These are phyloP conservation scores for Zosterops borbonicus DNA, from an alignment of 2,113 vertebrate species.

Conservation along the genomic window DNA sequence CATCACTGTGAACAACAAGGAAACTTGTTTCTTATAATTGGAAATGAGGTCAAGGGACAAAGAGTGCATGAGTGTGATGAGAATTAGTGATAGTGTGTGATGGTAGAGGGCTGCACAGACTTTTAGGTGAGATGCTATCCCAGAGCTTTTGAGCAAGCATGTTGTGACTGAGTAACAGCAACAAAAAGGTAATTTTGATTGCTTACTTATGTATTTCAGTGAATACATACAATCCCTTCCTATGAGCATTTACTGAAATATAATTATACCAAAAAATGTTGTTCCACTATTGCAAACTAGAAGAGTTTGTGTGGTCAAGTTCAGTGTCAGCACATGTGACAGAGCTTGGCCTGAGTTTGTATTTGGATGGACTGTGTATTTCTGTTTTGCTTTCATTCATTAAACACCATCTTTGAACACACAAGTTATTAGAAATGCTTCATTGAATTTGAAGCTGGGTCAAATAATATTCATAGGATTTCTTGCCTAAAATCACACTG, in stretches of 20 bases:
- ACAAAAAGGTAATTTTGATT: not conserved
- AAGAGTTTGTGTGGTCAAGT: not conserved
- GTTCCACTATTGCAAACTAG: not conserved
- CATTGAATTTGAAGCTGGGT: not conserved
- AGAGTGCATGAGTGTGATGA: no score
- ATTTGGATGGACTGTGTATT: not conserved
- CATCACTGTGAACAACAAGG: not conserved
- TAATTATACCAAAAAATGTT: not conserved
- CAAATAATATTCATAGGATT: not conserved
- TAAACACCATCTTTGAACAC: not conserved
- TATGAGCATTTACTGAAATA: not conserved
- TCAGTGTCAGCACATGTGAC: not conserved
- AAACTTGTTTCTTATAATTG: not conserved
- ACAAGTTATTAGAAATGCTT: not conserved
- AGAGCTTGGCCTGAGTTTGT: not conserved
- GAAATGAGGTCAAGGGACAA: not conserved
- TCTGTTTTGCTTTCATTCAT: not conserved
- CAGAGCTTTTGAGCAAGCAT: not conserved
- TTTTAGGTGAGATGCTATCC: not conserved
- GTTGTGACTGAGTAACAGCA: not conserved
- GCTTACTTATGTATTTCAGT: not conserved
- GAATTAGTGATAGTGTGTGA: not conserved
- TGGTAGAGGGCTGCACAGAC: not conserved
- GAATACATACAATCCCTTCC: rapidly evolving
- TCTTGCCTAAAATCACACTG: not conserved